Percentiles rank a stretch among this genome's conserved stretches.
These are phyloP conservation scores for Lamproptera curius DNA, from an alignment of 2,888 invertebrate genomes.

Conservation along the genomic window DNA sequence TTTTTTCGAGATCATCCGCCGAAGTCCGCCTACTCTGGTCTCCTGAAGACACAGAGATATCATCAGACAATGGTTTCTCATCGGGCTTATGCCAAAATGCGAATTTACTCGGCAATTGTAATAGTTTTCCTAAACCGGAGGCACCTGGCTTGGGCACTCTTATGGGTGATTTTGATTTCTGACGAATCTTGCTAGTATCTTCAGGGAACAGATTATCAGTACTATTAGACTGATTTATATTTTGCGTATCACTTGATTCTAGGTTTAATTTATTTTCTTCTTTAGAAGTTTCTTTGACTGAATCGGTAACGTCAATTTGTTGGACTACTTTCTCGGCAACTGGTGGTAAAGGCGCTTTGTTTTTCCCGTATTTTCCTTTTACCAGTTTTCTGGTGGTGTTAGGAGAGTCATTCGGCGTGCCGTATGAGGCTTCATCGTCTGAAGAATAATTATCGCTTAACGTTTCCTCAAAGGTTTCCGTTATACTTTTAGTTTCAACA, in stretches of 20 bases:
- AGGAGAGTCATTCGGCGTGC: constrained; percentile 68
- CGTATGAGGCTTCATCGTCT: constrained; percentile 69
- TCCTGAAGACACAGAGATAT: constrained; percentile 46
- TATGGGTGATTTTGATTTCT: constrained; percentile 59
- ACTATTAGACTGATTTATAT: background rate
- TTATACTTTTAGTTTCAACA: constrained; percentile 4
- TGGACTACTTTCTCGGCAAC: constrained; percentile 25
- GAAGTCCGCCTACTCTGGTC: constrained; percentile 57
- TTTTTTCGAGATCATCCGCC: constrained; percentile 43
- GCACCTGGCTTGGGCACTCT: constrained; percentile 44
- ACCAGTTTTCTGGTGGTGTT: constrained; percentile 51
- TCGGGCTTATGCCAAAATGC: constrained; percentile 76
- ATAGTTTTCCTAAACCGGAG: constrained; percentile 62
- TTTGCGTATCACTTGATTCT: constrained; percentile 33
- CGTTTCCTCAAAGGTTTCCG: constrained; percentile 8
- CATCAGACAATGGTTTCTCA: constrained; percentile 49
- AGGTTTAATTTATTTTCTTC: constrained; percentile 3
- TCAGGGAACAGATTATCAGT: constrained; percentile 44
- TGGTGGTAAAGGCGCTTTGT: constrained; percentile 66
- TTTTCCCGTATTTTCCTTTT: constrained; percentile 70
- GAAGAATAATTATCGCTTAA: constrained; percentile 36
- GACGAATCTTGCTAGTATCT: constrained; percentile 48
- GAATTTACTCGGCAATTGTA: constrained; percentile 76
- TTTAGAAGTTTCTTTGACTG: constrained; percentile 18
- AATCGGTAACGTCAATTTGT: too few species aligned